Base-by-base conservation (phyloP, 53 echinoderm and acorn worm genomes). In the Hippasteria phrygiana region DNA sequence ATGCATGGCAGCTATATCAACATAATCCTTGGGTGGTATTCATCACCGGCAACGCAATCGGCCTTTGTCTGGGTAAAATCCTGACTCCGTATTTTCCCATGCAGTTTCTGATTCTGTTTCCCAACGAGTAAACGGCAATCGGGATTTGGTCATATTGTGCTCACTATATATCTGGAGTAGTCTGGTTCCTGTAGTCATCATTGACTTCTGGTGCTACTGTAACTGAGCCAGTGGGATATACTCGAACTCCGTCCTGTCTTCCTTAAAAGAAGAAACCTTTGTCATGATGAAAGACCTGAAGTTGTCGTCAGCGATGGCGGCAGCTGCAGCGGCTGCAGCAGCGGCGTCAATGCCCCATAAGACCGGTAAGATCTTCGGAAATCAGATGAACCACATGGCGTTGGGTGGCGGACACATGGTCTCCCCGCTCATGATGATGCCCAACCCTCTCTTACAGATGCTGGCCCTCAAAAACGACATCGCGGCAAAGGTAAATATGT, bases 391-490 rank as follows among this genome's bases (percentile, higher is more conserved):
- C 22, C 73, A 62, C 27, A 46, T 46, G 82, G 79, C 29, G n/a
- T 17, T 43, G 54, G 69, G 71, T 54, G 32, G 36, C 65, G 55
- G 73, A 46, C 73, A 80, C 56, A 88, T 96, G 96, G 83, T 95
- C 12, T 88, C 96, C 2, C 94, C 96, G 43, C 76, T 93, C 22
- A 92, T 88, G 87, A 83, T 96, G 70, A 90, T 90, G 63, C 93
- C 90, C 42, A 93, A 93, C 39, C 93, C 93, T 0, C 71, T 96
- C 0, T 87, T 96, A 8, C 96, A 96, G 94, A 96, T 96, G 96
- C 75, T 96, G 73, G 92, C 93, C 2, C 81, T 96, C 55, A 96
- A 96, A 89, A 96, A 96, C 64, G 96, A 96, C 73, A 50, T 96
- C 27, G 94, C 94, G 39, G 90, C 93, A 50, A 91, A 93, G 95